Percentiles rank a stretch among this genome's conserved stretches.
Evolutionary conservation across 1,140 invertebrate genomes (phyloP).

Genomic region (Zaprionus camerounensis): DNA sequence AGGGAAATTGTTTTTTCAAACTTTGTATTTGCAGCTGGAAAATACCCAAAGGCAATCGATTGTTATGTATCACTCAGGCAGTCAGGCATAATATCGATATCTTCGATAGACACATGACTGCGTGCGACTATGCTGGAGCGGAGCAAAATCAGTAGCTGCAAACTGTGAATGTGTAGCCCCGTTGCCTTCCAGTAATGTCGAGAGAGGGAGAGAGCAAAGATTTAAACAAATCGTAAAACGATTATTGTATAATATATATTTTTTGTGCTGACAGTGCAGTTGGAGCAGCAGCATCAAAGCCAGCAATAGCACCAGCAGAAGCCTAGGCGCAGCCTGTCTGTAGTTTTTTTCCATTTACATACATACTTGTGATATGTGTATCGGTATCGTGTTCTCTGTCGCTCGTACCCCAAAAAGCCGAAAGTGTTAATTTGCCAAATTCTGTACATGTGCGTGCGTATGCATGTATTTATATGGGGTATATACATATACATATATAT

Average conservation of each 20-base stretch:
- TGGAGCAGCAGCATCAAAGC: not conserved
- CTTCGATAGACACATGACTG: slow-evolving; percentile 39
- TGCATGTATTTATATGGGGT: slow-evolving; percentile 5
- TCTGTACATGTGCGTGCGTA: slow-evolving; percentile 37
- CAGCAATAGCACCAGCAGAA: not conserved
- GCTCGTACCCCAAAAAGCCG: slow-evolving; percentile 41
- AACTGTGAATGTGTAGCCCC: slow-evolving; percentile 14
- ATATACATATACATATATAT: not conserved
- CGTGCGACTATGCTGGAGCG: slow-evolving; percentile 32
- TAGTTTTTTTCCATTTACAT: slow-evolving; percentile 27
- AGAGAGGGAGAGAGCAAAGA: not conserved
- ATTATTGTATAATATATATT: slow-evolving; percentile 35
- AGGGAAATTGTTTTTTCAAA: not conserved
- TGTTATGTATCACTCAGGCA: not conserved
- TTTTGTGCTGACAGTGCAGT: slow-evolving; percentile 25
- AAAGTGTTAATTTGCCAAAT: slow-evolving; percentile 70
- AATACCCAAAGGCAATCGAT: slow-evolving; percentile 27
- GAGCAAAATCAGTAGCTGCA: slow-evolving; percentile 28
- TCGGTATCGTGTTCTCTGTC: slow-evolving; percentile 15
- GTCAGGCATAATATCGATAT: slow-evolving; percentile 28
- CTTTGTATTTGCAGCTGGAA: slow-evolving; percentile 16
- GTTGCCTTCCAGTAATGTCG: slow-evolving; percentile 1
- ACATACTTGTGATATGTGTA: slow-evolving; percentile 26
- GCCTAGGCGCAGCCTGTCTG: slow-evolving; percentile 2
- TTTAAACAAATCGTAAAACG: slow-evolving; percentile 35